Evolutionary conservation across 2,888 invertebrate genomes (phyloP), one percentile per base, ranked within the genome.

Genomic region (Stenurella melanura): DNA sequence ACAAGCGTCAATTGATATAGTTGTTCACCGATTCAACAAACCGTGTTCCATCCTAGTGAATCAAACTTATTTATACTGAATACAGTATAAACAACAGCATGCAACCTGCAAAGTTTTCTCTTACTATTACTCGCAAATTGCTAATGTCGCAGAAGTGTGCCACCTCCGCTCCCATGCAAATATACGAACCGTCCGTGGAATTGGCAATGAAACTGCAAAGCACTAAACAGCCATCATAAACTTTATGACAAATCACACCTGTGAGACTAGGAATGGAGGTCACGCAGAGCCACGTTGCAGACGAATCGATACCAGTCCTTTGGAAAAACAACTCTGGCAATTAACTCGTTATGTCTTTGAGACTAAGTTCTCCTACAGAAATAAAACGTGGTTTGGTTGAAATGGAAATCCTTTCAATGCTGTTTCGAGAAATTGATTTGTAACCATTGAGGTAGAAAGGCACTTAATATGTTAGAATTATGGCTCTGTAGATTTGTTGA

Each of bases 181-280:
- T 63, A 50, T 67, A n/a, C 21, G 18, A 67, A n/a, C 11, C 54
- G 54, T 67, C 54, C n/a, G 50, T 30, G 10, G 54, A 21, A 26
- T 17, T n/a, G 54, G 17, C 42, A 67, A 67, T 54, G 67, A 54
- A 67, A 67, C n/a, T 26, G 67, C 54, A 50, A 56, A 66, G 4
- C 63, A 18, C 34, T 34, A 64, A 7, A 34, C 63, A 10, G 10
- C 18, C 30, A 34, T 64, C 38, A 38, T 18, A 64, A 64, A 66
- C 17, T 66, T 34, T 12, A 12, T 56, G 67, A 56, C 67, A 67
- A 67, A 67, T 67, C 2, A 54, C 54, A 54, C 54, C 26, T 15
- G 42, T 19, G 30, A 56, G 67, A 19, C 67, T 26, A 7, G 11
- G 67, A n/a, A 54, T 54, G 21, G 17, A 42, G 63, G 50, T 50